phyloP scores from a whole-genome alignment of 2,797 vertebrate genomes.

The Tarsius wallacei region DNA sequence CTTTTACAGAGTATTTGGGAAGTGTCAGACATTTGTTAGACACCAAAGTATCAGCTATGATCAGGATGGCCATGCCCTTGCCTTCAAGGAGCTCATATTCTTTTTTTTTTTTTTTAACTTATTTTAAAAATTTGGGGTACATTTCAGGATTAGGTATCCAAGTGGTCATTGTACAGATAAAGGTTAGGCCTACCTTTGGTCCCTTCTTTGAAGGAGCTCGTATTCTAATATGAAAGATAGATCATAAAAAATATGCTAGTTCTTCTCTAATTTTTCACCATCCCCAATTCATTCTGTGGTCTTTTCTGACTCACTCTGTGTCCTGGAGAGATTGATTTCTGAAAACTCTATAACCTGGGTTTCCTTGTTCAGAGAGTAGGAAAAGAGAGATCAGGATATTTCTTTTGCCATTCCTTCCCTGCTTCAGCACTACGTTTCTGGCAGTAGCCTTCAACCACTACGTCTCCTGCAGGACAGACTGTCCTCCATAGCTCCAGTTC shows the following conservation, averaged over 20 bases:
- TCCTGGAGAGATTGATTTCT: background rate
- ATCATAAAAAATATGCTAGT: background rate
- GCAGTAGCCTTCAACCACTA: background rate
- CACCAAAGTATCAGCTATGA: background rate
- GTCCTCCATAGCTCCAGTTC: background rate
- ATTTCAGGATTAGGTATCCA: too few species aligned
- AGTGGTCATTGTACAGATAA: too few species aligned
- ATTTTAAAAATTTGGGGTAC: too few species aligned
- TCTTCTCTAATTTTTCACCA: background rate
- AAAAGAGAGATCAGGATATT: background rate
- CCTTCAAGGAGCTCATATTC: background rate
- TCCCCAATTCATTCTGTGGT: background rate
- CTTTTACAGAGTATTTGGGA: background rate
- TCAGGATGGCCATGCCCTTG: background rate
- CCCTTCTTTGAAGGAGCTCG: too few species aligned
- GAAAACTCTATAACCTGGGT: background rate
- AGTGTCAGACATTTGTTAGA: background rate
- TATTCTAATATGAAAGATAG: background rate
- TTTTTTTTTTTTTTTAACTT: background rate
- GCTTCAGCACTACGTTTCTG: background rate
- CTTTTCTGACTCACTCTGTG: background rate
- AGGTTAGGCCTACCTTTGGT: too few species aligned
- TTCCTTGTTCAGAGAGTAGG: background rate
- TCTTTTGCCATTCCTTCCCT: background rate
- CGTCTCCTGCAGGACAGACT: background rate